These are phyloP conservation scores for Melanostoma scalare DNA, from an alignment of 2,888 invertebrate species.

Conservation along the genomic window DNA sequence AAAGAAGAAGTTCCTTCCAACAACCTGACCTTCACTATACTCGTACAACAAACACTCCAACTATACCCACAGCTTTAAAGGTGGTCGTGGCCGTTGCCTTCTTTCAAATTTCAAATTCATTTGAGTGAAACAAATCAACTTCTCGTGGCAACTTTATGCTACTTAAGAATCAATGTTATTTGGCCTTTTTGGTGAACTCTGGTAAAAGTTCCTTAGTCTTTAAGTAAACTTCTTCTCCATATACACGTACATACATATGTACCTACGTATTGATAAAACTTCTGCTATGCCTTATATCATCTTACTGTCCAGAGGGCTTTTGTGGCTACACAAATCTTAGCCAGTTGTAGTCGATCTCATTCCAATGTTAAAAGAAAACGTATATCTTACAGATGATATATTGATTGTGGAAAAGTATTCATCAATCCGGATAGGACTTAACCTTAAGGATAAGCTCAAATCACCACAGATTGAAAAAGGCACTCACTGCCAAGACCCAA, in stretches of 20 bases:
- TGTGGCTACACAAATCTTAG: slow-evolving; percentile 55
- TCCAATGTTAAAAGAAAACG: not conserved
- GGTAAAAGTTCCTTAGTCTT: slow-evolving; percentile 30
- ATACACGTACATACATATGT: not conserved
- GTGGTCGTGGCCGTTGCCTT: slow-evolving; percentile 9
- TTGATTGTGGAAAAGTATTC: slow-evolving; percentile 64
- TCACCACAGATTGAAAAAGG: slow-evolving; percentile 60
- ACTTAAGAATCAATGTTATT: too few species aligned
- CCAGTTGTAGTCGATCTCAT: not conserved
- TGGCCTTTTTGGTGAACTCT: slow-evolving; percentile 19
- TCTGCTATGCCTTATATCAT: slow-evolving; percentile 4
- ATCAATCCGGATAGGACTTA: slow-evolving; percentile 38
- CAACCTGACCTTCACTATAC: too few species aligned
- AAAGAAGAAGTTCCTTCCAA: too few species aligned
- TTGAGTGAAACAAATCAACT: slow-evolving; percentile 39
- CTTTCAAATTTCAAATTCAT: slow-evolving; percentile 46
- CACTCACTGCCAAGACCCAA: slow-evolving; percentile 2
- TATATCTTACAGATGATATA: slow-evolving; percentile 57
- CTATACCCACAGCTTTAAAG: too few species aligned
- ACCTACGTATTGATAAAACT: not conserved
- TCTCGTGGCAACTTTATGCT: not conserved
- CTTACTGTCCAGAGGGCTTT: slow-evolving; percentile 21
- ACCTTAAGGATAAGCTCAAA: slow-evolving; percentile 52
- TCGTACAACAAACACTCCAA: too few species aligned
- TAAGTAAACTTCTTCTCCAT: not conserved